A percentile compares a stretch with the other conserved stretches of the same genome.
phyloP scores from a whole-genome alignment of 2,797 vertebrate genomes.

The Catamblyrhynchus diadema region DNA sequence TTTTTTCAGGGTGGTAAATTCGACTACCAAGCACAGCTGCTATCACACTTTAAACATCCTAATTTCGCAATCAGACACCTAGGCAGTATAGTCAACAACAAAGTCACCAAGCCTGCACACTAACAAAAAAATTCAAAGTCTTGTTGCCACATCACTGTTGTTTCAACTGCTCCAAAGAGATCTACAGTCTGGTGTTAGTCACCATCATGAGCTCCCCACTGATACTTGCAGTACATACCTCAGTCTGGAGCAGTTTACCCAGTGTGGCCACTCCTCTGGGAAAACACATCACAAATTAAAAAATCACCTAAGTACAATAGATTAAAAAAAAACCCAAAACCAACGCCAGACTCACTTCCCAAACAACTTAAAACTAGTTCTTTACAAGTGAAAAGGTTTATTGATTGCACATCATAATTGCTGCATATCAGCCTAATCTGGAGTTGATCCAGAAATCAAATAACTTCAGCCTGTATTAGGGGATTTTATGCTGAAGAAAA shows the following conservation, averaged over 20 bases:
- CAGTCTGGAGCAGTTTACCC: neutral
- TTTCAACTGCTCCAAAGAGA: neutral
- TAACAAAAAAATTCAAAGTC: neutral
- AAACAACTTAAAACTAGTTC: neutral
- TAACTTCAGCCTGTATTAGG: neutral
- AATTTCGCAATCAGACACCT: neutral
- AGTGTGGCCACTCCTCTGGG: neutral
- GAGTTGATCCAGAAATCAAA: neutral
- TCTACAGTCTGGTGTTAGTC: neutral
- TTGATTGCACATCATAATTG: neutral
- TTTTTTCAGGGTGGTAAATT: neutral
- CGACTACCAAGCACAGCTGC: neutral
- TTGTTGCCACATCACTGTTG: neutral
- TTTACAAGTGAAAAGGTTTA: neutral
- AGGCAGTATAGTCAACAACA: neutral
- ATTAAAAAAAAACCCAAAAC: neutral
- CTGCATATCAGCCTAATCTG: neutral
- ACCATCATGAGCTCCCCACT: neutral
- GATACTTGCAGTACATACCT: neutral
- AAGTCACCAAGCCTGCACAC: neutral
- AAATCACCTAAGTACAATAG: neutral
- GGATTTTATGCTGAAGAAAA: neutral
- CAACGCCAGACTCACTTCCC: rapidly evolving
- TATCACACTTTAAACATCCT: neutral
- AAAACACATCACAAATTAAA: neutral